Evolutionary conservation across 2,888 invertebrate genomes (phyloP).

Genomic region (Phoronis australis): DNA sequence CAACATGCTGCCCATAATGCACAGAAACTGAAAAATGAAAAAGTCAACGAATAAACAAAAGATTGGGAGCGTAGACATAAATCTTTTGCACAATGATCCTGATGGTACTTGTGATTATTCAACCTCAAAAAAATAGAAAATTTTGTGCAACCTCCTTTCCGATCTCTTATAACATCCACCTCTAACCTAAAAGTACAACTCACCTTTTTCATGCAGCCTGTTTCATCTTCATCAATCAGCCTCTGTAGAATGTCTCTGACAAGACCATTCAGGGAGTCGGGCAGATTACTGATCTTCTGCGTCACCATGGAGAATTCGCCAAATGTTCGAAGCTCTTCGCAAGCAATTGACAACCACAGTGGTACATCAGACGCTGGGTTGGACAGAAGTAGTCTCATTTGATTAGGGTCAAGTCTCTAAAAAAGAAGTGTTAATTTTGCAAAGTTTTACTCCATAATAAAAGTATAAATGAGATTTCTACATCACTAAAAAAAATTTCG

Average conservation of each 20-base stretch:
- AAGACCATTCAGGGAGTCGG: conserved; percentile 28
- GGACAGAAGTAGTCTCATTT: conserved; percentile 24
- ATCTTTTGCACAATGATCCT: not conserved
- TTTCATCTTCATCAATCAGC: conserved; percentile 34
- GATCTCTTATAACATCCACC: no score
- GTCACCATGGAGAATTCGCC: conserved; percentile 39
- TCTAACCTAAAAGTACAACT: not conserved
- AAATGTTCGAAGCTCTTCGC: conserved; percentile 42
- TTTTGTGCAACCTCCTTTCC: no score
- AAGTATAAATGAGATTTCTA: no score
- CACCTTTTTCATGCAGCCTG: conserved; percentile 32
- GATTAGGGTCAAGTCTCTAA: conserved; percentile 34
- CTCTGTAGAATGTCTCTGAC: conserved; percentile 25
- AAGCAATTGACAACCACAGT: conserved; percentile 38
- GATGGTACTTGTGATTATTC: no score
- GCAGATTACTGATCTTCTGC: conserved; percentile 28
- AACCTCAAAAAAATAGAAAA: no score
- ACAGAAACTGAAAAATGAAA: conserved; percentile 17
- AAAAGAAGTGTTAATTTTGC: no score
- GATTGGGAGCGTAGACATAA: conserved; percentile 1
- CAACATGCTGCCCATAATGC: conserved; percentile 22
- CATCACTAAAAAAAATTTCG: no score
- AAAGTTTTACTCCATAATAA: no score
- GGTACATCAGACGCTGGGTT: conserved; percentile 32
- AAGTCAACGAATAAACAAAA: not conserved